Conservation (phyloP, 1,140 invertebrate species). For the Ptiloglossa arizonensis region DNA sequence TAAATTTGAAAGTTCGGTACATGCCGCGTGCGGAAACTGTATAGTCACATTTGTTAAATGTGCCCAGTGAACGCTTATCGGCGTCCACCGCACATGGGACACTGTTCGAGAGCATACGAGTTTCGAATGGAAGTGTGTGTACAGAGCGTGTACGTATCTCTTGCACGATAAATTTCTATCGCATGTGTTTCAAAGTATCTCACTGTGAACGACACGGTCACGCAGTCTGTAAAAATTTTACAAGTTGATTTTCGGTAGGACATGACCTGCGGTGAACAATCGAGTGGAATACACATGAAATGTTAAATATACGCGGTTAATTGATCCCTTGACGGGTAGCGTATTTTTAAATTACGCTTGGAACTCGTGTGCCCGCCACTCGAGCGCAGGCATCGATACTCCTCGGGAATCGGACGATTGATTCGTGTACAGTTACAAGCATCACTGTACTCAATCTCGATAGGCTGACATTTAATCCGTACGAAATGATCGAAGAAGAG, state of each 20-base stretch:
- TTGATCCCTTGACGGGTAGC: not conserved
- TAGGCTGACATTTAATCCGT: not conserved
- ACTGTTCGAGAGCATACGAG: no score
- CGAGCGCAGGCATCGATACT: not conserved
- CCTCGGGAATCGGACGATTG: not conserved
- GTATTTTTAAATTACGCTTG: not conserved
- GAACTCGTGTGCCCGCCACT: not conserved
- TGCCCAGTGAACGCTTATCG: no score
- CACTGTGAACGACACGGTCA: no score
- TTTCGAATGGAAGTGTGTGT: no score
- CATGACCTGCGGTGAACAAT: not conserved
- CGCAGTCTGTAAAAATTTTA: not conserved
- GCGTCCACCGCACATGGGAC: no score
- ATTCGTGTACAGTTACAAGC: not conserved
- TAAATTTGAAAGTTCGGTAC: no score
- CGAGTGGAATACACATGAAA: not conserved
- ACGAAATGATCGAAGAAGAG: not conserved
- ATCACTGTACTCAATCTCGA: not conserved
- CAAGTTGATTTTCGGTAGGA: not conserved
- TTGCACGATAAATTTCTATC: not conserved
- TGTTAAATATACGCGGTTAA: conserved; percentile 5
- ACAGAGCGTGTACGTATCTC: no score
- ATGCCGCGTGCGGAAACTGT: no score
- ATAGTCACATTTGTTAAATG: no score
- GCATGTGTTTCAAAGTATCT: not conserved